phyloP scores from a whole-genome alignment of 2,113 vertebrate species.

The Mesitornis unicolor region DNA sequence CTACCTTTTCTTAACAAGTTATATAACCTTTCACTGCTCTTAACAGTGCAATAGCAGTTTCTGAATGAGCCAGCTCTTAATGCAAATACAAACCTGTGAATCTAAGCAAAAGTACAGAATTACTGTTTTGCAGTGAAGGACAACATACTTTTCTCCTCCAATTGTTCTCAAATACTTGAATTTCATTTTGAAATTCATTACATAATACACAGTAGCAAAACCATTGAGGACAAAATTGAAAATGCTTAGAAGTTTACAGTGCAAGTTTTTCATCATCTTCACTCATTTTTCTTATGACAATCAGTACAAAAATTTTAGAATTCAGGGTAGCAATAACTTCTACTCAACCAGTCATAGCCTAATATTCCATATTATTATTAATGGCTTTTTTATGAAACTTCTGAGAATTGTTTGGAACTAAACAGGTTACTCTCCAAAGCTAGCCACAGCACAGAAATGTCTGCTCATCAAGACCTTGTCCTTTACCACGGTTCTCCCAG shows the following conservation, averaged over 20 bases:
- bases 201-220: neutral
- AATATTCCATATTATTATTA: neutral
- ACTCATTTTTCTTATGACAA: neutral
- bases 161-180: neutral
- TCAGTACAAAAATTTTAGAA: neutral
- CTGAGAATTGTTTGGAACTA: neutral
- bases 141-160: neutral
- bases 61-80: neutral
- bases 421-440: neutral
- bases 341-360: neutral
- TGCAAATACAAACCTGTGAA: neutral
- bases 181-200: neutral
- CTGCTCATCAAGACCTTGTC: neutral
- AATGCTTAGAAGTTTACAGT: neutral
- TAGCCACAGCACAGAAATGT: neutral
- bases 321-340: neutral
- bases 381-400: neutral
- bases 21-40: neutral
- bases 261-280: neutral
- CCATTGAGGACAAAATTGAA: neutral
- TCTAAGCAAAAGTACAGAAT: neutral
- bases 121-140: neutral
- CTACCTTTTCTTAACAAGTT: neutral
- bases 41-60: neutral
- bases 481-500: neutral